Conservation (phyloP, 2,888 invertebrate genomes). For the Pomacea canaliculata region DNA sequence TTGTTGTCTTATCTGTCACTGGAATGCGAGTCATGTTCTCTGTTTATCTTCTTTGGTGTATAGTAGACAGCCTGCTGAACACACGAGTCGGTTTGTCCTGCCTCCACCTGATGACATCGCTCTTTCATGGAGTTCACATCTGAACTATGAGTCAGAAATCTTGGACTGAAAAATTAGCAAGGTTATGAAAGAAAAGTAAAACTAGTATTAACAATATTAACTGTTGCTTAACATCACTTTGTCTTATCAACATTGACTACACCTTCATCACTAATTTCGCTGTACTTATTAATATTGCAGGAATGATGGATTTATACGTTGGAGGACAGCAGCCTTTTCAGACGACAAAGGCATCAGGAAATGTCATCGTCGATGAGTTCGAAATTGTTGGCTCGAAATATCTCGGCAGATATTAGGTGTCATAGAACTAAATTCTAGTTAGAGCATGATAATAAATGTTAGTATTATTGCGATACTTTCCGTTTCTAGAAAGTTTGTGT, state of each 20-base stretch:
- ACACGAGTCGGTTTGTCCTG: too few relatives aligned
- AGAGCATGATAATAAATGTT: not conserved
- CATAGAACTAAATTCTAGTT: not conserved
- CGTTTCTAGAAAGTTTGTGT: not conserved
- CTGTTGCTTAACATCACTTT: too few relatives aligned
- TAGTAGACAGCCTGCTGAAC: too few relatives aligned
- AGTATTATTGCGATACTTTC: not conserved
- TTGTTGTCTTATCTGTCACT: too few relatives aligned
- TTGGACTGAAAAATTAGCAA: too few relatives aligned
- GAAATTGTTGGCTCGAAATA: constrained; percentile 19
- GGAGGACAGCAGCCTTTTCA: constrained; percentile 34
- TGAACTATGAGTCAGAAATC: too few relatives aligned
- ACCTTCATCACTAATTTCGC: not conserved
- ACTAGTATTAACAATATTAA: too few relatives aligned
- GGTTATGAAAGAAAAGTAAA: too few relatives aligned
- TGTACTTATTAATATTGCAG: constrained; percentile 33
- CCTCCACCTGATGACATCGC: too few relatives aligned
- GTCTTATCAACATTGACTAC: not conserved
- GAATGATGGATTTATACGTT: constrained; percentile 42
- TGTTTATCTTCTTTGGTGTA: too few relatives aligned
- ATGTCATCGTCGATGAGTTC: constrained; percentile 37
- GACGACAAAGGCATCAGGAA: constrained; percentile 40
- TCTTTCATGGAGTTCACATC: too few relatives aligned
- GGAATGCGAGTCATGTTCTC: too few relatives aligned
- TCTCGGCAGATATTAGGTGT: constrained; percentile 20